Evolutionary conservation across 1,140 invertebrate species (phyloP), one percentile per base, ranked within the genome.

Genomic region (Lasioglossum albipes): DNA sequence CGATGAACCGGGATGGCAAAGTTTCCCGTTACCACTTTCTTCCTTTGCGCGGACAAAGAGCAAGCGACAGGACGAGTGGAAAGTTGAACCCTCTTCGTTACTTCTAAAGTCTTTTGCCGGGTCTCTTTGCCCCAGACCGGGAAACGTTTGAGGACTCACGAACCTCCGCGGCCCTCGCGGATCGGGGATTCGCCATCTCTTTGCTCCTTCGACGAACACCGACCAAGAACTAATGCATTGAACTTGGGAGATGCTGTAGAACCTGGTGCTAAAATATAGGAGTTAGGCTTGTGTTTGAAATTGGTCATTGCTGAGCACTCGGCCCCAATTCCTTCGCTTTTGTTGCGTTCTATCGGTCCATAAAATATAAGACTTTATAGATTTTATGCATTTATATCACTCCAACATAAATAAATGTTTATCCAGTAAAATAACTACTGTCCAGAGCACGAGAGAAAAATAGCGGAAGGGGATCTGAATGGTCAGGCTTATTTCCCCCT

Each of bases 31-130:
- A 74, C 66, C 69, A 66, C 68, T 70, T 45, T 81, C 42, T 66
- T 62, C 73, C 76, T 85, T 54, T 86, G 49, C 68, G 73, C 80
- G 68, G 69, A 82, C 68, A 82, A 82, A 82, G 75, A 73, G 54
- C 52, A 42, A 20, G 27, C 16, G 52, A 18, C 16, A 20, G 3
- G 52, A 54, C 69, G 73, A 68, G 81, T 72, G 76, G 31, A 79
- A 79, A 85, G 81, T 82, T 78, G 62, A 79, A 64, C 62, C 75
- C 54, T 57, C 49, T 54, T 62, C 73, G 52, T 81, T 81, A 79
- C 69, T 80, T 79, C 62, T 59, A 85, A 84, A 85, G 76, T 83
- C 80, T 65, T 72, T 68, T 52, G 54, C 74, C 74, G 42, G 57
- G 36, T 78, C 59, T 36, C 68, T 61, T 79, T 45, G 18, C 52